These are phyloP conservation scores for Phrynosoma blainvillii DNA, from an alignment of 2,113 vertebrate species.

Conservation along the genomic window DNA sequence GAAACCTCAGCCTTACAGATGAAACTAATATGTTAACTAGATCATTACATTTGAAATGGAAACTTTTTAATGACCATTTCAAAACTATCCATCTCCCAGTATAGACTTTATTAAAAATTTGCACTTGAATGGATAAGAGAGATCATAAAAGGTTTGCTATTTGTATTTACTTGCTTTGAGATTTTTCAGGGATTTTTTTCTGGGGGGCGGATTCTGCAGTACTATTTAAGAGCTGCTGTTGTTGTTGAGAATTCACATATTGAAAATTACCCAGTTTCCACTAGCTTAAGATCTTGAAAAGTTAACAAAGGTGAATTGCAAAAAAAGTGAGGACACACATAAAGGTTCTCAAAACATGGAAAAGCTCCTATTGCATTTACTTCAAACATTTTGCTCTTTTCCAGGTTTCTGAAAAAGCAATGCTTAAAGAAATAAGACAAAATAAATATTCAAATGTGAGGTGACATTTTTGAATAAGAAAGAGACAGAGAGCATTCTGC, in stretches of 20 bases:
- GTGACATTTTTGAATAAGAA: background rate
- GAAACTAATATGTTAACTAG: constrained; percentile 53
- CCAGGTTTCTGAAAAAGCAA: background rate
- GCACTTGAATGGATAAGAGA: background rate
- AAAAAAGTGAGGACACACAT: background rate
- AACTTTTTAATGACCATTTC: constrained; percentile 56
- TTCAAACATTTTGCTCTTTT: background rate
- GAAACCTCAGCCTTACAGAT: constrained; percentile 49
- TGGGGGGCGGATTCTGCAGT: constrained; percentile 3
- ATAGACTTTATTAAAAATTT: constrained; percentile 55
- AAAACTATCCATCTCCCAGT: constrained; percentile 34
- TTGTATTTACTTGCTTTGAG: background rate
- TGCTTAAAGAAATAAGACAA: too few relatives aligned
- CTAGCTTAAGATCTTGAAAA: background rate
- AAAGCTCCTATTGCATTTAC: background rate
- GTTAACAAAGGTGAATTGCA: background rate
- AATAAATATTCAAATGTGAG: too few relatives aligned
- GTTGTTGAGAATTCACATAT: background rate
- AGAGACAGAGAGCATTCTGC: background rate
- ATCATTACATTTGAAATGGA: constrained; percentile 50
- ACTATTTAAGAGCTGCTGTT: background rate
- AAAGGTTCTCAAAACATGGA: background rate
- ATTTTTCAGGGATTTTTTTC: background rate
- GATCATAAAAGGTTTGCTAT: background rate
- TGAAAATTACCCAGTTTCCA: background rate